phyloP scores from a whole-genome alignment of 2,888 invertebrate genomes.

The Apodemia zela region DNA sequence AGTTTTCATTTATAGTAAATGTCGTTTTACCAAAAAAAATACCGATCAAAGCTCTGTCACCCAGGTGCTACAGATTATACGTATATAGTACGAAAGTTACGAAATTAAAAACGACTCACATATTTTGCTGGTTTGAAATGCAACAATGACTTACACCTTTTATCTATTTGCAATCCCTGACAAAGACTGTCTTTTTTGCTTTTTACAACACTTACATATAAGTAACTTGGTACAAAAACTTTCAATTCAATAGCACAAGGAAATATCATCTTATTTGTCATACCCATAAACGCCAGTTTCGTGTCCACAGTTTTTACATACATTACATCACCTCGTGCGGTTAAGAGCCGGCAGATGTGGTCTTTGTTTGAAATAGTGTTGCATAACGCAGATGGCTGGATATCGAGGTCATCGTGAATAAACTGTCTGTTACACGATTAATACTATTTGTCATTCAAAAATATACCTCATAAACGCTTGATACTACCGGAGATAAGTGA shows the following conservation, averaged over 20 bases:
- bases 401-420: slow-evolving; percentile 35
- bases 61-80: no score
- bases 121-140: background rate
- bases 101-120: no score
- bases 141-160: background rate
- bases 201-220: background rate
- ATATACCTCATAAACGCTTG: slow-evolving; percentile 1
- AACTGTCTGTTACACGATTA: slow-evolving; percentile 10
- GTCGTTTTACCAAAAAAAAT: no score
- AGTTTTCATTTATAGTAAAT: no score
- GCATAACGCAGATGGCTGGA: slow-evolving; percentile 36
- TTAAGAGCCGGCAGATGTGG: slow-evolving; percentile 29
- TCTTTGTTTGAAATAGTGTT: slow-evolving; percentile 29
- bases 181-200: background rate
- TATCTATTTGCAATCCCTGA: background rate
- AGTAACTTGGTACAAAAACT: background rate
- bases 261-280: background rate
- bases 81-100: no score
- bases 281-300: background rate
- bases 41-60: no score
- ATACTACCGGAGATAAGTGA: background rate
- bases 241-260: background rate
- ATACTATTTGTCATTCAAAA: slow-evolving; percentile 12
- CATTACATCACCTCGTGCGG: slow-evolving; percentile 19
- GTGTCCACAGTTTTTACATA: slow-evolving; percentile 11